Conservation (phyloP, 23 tunicate species). For the Clavelina lepadiformis region DNA sequence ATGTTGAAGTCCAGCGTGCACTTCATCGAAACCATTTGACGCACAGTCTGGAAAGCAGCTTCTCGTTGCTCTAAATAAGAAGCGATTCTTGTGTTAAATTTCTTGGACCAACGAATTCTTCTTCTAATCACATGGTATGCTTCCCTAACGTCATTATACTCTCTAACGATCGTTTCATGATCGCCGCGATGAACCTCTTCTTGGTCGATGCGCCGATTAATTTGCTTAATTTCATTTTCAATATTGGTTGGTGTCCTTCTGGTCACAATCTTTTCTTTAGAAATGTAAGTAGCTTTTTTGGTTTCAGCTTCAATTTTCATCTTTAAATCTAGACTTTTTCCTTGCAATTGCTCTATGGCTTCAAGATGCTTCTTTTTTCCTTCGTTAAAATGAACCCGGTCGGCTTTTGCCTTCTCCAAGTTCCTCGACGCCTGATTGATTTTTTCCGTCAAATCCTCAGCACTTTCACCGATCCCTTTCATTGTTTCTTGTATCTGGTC, state of each 20-base stretch:
- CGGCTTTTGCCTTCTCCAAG: slow-evolving; percentile 72
- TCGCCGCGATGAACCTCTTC: slow-evolving; percentile 79
- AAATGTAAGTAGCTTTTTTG: slow-evolving; percentile 50
- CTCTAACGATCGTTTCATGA: slow-evolving; percentile 62
- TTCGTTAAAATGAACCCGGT: slow-evolving; percentile 55
- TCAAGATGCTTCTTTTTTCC: slow-evolving; percentile 49
- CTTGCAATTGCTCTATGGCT: slow-evolving; percentile 20
- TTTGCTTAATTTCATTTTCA: slow-evolving; percentile 74
- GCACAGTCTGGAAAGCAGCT: slow-evolving; percentile 35
- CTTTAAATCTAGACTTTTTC: slow-evolving; percentile 1
- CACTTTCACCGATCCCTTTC: slow-evolving; percentile 40
- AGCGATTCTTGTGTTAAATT: slow-evolving; percentile 15
- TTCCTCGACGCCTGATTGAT: slow-evolving; percentile 28
- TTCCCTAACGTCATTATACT: slow-evolving; percentile 73
- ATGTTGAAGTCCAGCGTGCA: slow-evolving; percentile 64
- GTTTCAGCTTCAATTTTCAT: slow-evolving; percentile 28
- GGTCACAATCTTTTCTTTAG: slow-evolving; percentile 43
- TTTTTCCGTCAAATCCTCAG: slow-evolving; percentile 46
- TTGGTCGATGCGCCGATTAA: slow-evolving; percentile 39
- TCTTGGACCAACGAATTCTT: slow-evolving; percentile 52
- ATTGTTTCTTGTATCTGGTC: slow-evolving; percentile 33
- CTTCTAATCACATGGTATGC: slow-evolving; percentile 31
- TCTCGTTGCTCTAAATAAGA: slow-evolving; percentile 43
- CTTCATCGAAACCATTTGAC: slow-evolving; percentile 37
- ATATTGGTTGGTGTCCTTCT: slow-evolving; percentile 64